Evolutionary conservation across 2,888 invertebrate species (phyloP).

Genomic region (Catocala fraxini): DNA sequence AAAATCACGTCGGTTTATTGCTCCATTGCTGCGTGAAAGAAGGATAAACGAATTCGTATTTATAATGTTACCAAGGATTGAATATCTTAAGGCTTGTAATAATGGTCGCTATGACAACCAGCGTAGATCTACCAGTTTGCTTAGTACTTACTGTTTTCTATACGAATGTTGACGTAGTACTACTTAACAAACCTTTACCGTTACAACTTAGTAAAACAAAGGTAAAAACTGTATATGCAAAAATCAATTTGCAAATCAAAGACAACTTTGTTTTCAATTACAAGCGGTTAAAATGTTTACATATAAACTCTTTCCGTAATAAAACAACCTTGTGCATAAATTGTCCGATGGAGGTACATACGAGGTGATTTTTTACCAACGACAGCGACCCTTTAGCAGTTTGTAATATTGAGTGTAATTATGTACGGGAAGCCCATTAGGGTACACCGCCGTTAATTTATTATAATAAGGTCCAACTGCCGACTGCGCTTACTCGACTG

Average conservation of each 20-base stretch:
- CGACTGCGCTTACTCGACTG: conserved; percentile 76
- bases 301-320: conserved; percentile 51
- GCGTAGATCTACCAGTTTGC: no score
- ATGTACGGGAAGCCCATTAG: conserved; percentile 76
- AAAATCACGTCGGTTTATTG: no score
- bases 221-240: conserved; percentile 22
- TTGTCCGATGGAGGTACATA: conserved; percentile 36
- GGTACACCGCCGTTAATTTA: conserved; percentile 80
- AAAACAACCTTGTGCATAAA: conserved; percentile 53
- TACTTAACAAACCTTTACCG: not conserved
- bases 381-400: conserved; percentile 71
- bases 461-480: conserved; percentile 85
- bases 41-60: no score
- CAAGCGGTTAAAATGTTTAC: conserved; percentile 50
- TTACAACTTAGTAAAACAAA: conserved; percentile 11
- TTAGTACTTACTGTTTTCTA: no score
- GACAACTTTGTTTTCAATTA: conserved; percentile 52
- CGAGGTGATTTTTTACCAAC: conserved; percentile 64
- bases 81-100: no score
- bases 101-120: no score
- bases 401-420: conserved; percentile 77
- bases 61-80: no score
- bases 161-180: no score
- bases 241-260: conserved; percentile 51
- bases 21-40: no score